Evolutionary conservation across 2,888 invertebrate species (phyloP).

Genomic region (Drosophila greeni): DNA sequence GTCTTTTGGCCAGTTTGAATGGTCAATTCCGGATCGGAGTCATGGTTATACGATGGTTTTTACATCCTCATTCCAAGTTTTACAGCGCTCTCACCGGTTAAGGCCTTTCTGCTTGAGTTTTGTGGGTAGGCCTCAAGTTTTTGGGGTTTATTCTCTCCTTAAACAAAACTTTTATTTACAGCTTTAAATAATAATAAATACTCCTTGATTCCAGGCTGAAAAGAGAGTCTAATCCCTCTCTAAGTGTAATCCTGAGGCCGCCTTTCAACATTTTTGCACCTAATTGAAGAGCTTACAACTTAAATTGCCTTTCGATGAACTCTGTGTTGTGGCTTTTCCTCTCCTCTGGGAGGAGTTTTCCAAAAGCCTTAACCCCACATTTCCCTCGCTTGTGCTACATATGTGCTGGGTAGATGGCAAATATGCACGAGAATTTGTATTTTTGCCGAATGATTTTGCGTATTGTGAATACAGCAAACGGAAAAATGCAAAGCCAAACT

Average conservation of each 20-base stretch:
- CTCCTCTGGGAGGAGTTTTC: neutral
- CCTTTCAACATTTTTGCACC: constrained; percentile 34
- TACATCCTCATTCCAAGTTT: neutral
- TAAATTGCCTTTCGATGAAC: constrained; percentile 43
- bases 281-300: constrained; percentile 45
- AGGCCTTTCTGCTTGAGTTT: neutral
- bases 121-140: neutral
- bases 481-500: constrained; percentile 55
- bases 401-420: constrained; percentile 44
- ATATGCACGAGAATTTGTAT: constrained; percentile 60
- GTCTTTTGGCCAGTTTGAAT: constrained; percentile 10
- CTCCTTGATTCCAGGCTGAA: too few relatives aligned
- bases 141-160: too few relatives aligned
- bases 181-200: too few relatives aligned
- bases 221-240: neutral
- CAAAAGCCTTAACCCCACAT: constrained; percentile 7
- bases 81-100: neutral
- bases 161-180: too few relatives aligned
- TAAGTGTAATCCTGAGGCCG: constrained; percentile 2
- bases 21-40: neutral
- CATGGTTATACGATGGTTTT: neutral
- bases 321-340: constrained; percentile 32
- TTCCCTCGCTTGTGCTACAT: constrained; percentile 7
- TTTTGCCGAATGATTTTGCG: constrained; percentile 62
- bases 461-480: constrained; percentile 34